Base-by-base conservation (phyloP, 2,888 invertebrate genomes). In the Augiades crinisus region DNA sequence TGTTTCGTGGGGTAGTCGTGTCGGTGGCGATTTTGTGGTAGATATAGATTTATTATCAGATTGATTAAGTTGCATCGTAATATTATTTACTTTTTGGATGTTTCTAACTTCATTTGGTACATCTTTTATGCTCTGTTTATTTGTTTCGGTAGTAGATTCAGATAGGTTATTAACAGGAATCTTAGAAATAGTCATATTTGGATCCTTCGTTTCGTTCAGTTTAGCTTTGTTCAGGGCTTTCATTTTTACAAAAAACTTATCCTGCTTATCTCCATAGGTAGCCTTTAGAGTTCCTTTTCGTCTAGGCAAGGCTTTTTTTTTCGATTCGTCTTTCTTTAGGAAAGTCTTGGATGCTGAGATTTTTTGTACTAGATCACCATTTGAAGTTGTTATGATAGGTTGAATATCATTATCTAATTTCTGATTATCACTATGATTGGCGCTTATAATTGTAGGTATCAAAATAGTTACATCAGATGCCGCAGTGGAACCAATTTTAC, bases 221-320 rank as follows among this genome's bases (percentile, higher is more conserved):
- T 37, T 44, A 3, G 30, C 14, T 44, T 37, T 51, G 40, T 57
- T 56, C 12, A 36, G n/a, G 19, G 51, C 3, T 54, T 63, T 62
- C 6, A 53, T 30, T 57, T 75, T 78, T 16, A 70, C 53, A 56
- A 83, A 84, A 57, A 81, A 78, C 49, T 76, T 77, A 24, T 86
- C 84, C 56, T 85, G 84, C 65, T 81, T 87, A 34, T 90, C 85
- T n/a, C 90, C 90, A 54, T 90, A 90, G 0, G 90, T 90, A 22
- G 89, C 86, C 68, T 89, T 89, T 0, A 90, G 62, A 2, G 90
- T 90, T 2, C 90, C 90, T 63, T 90, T 90, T 49, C 90, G 71
- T 59, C 90, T 72, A 1, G 83, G 78, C 1, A 82, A 61, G 12
- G 78, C 68, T 44, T 87, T 89, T 57, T 90, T 89, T 58, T 76